Conservation (phyloP, 2,797 vertebrate genomes). For the Myotis pilosus region DNA sequence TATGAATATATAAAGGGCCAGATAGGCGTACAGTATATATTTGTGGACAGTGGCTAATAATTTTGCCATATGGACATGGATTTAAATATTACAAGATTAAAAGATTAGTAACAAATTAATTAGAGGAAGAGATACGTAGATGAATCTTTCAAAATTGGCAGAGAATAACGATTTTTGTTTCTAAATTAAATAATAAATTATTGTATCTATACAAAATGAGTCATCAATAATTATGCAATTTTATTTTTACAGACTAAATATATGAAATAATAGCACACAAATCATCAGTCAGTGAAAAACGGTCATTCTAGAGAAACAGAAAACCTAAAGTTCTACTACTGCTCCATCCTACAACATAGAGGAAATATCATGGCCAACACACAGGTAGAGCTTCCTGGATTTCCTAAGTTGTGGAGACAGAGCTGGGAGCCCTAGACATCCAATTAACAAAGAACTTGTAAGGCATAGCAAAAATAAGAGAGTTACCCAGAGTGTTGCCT, state of each 20-base stretch:
- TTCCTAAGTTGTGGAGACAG: not conserved
- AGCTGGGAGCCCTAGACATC: not conserved
- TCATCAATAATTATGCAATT: not conserved
- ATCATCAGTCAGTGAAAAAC: not conserved
- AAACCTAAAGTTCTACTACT: not conserved
- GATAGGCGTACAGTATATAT: not conserved
- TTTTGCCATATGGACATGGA: not conserved
- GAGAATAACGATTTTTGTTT: not conserved
- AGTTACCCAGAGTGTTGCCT: not conserved
- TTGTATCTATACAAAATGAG: not conserved
- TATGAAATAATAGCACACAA: not conserved
- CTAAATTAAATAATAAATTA: not conserved
- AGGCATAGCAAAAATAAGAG: not conserved
- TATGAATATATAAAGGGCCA: not conserved
- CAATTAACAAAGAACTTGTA: not conserved
- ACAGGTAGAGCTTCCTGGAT: not conserved
- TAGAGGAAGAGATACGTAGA: not conserved
- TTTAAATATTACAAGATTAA: not conserved
- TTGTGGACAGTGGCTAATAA: not conserved
- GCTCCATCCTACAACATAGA: not conserved
- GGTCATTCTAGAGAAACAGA: not conserved
- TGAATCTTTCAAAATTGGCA: not conserved
- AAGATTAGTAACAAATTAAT: not conserved
- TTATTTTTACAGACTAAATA: not conserved
- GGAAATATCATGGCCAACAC: not conserved